phyloP scores from a whole-genome alignment of 2,113 vertebrate species.

The Geococcyx californianus region DNA sequence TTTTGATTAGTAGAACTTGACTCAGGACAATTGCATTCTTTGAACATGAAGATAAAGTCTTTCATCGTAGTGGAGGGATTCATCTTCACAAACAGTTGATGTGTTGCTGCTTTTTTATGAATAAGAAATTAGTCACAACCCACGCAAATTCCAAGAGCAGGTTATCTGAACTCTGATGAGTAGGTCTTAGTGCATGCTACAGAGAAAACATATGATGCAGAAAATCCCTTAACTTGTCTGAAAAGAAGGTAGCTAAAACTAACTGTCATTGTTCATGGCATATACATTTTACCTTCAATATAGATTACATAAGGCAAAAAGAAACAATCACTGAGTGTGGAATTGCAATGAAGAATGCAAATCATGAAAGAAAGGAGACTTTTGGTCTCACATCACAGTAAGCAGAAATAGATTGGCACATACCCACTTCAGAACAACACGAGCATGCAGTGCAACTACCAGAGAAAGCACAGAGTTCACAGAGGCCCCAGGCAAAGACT shows the following conservation, averaged over 20 bases:
- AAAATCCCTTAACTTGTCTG: background rate
- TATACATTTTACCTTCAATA: background rate
- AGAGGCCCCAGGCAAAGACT: background rate
- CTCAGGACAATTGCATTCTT: background rate
- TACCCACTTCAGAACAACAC: background rate
- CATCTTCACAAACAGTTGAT: background rate
- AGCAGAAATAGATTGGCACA: background rate
- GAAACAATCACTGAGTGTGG: background rate
- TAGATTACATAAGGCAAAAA: background rate
- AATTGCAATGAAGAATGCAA: background rate
- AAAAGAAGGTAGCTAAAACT: background rate
- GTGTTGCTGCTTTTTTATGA: constrained; percentile 10
- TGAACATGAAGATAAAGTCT: background rate
- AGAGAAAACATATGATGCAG: background rate
- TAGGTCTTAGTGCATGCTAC: background rate
- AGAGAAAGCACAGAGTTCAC: background rate
- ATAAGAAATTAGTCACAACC: constrained; percentile 15
- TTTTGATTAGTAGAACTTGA: constrained; percentile 40
- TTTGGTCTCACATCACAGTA: background rate
- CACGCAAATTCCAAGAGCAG: background rate
- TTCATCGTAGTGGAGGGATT: background rate
- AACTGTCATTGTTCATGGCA: background rate
- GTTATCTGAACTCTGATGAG: background rate
- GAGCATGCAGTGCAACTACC: accelerated
- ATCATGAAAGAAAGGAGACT: background rate